Conservation (phyloP, 1,140 invertebrate species). For the Phthorimaea operculella region DNA sequence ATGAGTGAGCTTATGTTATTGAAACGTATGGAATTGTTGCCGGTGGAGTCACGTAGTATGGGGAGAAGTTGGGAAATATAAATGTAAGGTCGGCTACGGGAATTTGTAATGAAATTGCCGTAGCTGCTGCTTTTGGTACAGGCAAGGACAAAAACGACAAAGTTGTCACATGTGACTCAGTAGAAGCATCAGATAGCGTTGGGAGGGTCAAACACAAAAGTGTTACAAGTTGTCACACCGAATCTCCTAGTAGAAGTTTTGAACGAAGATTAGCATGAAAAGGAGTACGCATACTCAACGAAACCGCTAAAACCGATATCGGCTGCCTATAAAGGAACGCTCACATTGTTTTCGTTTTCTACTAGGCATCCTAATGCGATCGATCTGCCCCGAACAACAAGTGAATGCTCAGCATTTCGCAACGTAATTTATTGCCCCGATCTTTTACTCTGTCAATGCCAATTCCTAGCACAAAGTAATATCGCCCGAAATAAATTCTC, state of each 20-base stretch:
- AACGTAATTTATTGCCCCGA: slow-evolving; percentile 3
- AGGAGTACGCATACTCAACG: too few relatives aligned
- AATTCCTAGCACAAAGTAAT: slow-evolving; percentile 3
- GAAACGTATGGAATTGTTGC: slow-evolving; percentile 28
- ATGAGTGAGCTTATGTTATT: slow-evolving; percentile 51
- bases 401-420: slow-evolving; percentile 1
- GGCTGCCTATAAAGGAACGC: not conserved
- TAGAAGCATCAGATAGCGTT: too few relatives aligned
- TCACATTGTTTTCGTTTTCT: not conserved
- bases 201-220: too few relatives aligned
- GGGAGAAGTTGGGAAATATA: slow-evolving; percentile 1
- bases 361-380: not conserved
- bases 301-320: not conserved
- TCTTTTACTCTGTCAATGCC: slow-evolving; percentile 5
- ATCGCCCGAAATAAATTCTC: slow-evolving; percentile 17
- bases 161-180: too few relatives aligned
- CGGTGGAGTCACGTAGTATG: not conserved
- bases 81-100: slow-evolving; percentile 1
- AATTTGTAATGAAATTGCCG: slow-evolving; percentile 1
- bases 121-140: not conserved
- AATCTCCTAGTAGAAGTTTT: too few relatives aligned
- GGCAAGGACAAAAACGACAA: too few relatives aligned
- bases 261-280: too few relatives aligned
- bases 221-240: too few relatives aligned
- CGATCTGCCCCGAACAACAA: slow-evolving; percentile 1